Evolutionary conservation across 2,113 vertebrate species (phyloP), one percentile per base, ranked within the genome.

Genomic region (Papio anubis): DNA sequence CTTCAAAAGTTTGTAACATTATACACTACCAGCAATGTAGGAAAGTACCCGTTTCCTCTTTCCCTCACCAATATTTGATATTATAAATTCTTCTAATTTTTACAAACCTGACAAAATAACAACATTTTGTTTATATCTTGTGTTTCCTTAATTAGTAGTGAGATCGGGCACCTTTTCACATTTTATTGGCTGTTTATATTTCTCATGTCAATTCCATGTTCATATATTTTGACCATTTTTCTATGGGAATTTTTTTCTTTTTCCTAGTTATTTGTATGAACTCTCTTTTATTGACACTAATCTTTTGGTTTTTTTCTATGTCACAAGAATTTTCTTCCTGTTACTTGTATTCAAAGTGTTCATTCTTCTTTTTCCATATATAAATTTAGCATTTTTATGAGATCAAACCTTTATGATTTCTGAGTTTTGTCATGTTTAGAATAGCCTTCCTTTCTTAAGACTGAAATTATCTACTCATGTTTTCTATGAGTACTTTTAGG

Each of bases 361-460:
- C 25, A 43, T 43, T 79, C n/a, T 93, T 38, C 50, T 55, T 96
- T 80, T 78, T 45, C 61, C 45, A n/a, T 23, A 50, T 78, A 48
- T 84, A 78, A 84, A 84, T 76, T 89, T 90, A 89, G 14, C 59
- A 81, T 55, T 81, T 89, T 85, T 85, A 23, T 83, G 52, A 89
- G 32, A 20, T 76, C 78, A 90, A 43, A 64, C 17, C 35, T 73
- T 86, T 94, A 78, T 70, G 45, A 25, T 38, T 87, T 94, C 38
- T 80, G 64, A 50, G 72, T 80, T 87, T 72, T 80, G 43, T 86
- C 35, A 52, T 64, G 25, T 94, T 94, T 95, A 55, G n/a, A 50
- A 87, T 73, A 32, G 43, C 5, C 30, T 43, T 80, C 10, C 40
- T 57, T 23, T 86, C 16, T 48, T 82, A 75, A 80, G 38, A 64